Percentiles rank a stretch among this genome's conserved stretches.
These are phyloP conservation scores for Drymonia ruficornis DNA, from an alignment of 2,888 invertebrate species.

Conservation along the genomic window DNA sequence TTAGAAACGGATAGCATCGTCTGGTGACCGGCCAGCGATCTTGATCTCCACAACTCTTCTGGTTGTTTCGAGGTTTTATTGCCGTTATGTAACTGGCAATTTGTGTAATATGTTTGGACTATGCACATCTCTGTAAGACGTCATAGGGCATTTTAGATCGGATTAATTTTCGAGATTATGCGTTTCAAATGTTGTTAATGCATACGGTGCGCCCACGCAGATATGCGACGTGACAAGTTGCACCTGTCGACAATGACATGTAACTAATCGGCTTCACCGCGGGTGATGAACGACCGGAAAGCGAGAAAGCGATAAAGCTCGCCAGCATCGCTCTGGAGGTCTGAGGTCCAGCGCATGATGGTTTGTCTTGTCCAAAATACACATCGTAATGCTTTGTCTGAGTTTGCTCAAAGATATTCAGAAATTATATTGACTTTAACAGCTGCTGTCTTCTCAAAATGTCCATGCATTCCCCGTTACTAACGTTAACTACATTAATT, in stretches of 20 bases:
- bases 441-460: too few species aligned
- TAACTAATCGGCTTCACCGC: constrained; percentile 28
- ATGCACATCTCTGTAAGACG: neutral
- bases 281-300: constrained; percentile 12
- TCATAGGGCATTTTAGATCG: neutral
- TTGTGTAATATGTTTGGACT: constrained; percentile 4
- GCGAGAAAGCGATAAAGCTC: constrained; percentile 3
- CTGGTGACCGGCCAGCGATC: constrained; percentile 50
- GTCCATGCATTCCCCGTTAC: too few species aligned
- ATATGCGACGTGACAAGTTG: constrained; percentile 43
- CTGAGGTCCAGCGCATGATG: neutral
- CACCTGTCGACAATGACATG: constrained; percentile 37
- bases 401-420: too few species aligned
- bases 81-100: constrained; percentile 12
- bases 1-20: constrained; percentile 49
- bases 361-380: too few species aligned
- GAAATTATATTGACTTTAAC: too few species aligned
- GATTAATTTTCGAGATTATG: neutral
- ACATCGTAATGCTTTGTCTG: neutral
- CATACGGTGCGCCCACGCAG: constrained; percentile 3
- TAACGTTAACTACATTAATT: too few species aligned
- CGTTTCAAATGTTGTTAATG: neutral
- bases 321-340: neutral
- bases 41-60: constrained; percentile 52
- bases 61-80: constrained; percentile 7